Base-by-base conservation (phyloP, 2,113 vertebrate genomes). In the Lasiurus cinereus region DNA sequence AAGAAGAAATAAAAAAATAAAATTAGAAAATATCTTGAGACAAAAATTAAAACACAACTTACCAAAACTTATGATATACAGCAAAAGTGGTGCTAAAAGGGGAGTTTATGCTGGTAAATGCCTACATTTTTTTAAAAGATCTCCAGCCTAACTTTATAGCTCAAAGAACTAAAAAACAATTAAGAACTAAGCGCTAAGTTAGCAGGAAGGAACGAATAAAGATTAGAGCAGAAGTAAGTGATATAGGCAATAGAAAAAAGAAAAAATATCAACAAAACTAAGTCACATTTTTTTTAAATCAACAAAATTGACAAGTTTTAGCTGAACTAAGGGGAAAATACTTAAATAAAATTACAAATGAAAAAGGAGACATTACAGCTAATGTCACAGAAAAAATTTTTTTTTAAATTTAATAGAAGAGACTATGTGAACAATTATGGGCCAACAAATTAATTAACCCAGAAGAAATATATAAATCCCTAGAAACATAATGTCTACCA, bases 221-320 rank as follows among this genome's bases (percentile, higher is more conserved):
- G 33, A 39, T 10, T 29, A 69, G 5, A 74, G 62, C 22, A 80
- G n/a, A 80, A 66, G 56, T 70, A 78, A 67, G 14, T 36, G 19
- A 62, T 59, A 80, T 2, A 24, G 21, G 10, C n/a, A 56, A 70
- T 48, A 66, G 6, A 87, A 83, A 77, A 21, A 2, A 83, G 21
- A 5, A 54, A 69, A 80, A 43, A 80, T 46, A 73, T 12, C 6
- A 59, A 12, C 22, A 46, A 83, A 82, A 46, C 46, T 36, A 67
- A 70, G 33, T 70, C 48, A 10, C 4, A 43, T n/a, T 69, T 77
- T 77, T 1, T 4, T 11, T 4, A 50, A 93, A 78, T 90, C 7
- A 43, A 43, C 56, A 79, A 93, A 92, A 83, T 0, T 24, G n/a
- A 91, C 29, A 83, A 83, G 36, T 48, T 82, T 91, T 54, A 91